Conservation (phyloP, 2,888 invertebrate genomes). For the Acleris emargana region DNA sequence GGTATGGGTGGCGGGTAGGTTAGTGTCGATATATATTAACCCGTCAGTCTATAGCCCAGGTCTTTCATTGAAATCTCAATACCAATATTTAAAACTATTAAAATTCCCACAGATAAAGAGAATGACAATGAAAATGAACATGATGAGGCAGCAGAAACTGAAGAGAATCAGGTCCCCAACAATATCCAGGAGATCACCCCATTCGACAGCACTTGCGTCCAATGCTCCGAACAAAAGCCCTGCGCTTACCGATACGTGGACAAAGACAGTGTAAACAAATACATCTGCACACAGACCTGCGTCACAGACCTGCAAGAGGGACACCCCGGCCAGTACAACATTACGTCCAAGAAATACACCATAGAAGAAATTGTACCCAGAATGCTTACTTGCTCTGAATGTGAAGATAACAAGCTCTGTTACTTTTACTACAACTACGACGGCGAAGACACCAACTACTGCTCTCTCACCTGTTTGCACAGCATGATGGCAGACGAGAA, state of each 20-base stretch:
- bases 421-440: constrained; percentile 76
- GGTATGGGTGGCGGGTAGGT: too few species aligned
- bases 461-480: constrained; percentile 81
- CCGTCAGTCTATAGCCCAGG: neutral
- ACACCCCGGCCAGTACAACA: constrained; percentile 61
- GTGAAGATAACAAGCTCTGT: constrained; percentile 71
- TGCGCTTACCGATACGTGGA: constrained; percentile 63
- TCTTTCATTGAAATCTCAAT: neutral
- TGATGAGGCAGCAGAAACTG: constrained; percentile 70
- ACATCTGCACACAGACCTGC: constrained; percentile 80
- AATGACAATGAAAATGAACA: constrained; percentile 70
- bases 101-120: constrained; percentile 69
- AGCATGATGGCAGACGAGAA: constrained; percentile 80
- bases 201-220: constrained; percentile 68
- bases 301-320: constrained; percentile 68
- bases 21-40: neutral
- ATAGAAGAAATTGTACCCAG: constrained; percentile 69
- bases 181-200: constrained; percentile 70
- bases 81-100: neutral
- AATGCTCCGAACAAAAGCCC: constrained; percentile 64
- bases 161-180: constrained; percentile 59
- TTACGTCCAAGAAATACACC: constrained; percentile 64
- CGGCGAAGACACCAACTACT: constrained; percentile 76
- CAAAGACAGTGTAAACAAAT: constrained; percentile 58
- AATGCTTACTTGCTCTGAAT: constrained; percentile 65